Base-by-base conservation (phyloP, 2,888 invertebrate species). In the Caradrina clavipalpis region DNA sequence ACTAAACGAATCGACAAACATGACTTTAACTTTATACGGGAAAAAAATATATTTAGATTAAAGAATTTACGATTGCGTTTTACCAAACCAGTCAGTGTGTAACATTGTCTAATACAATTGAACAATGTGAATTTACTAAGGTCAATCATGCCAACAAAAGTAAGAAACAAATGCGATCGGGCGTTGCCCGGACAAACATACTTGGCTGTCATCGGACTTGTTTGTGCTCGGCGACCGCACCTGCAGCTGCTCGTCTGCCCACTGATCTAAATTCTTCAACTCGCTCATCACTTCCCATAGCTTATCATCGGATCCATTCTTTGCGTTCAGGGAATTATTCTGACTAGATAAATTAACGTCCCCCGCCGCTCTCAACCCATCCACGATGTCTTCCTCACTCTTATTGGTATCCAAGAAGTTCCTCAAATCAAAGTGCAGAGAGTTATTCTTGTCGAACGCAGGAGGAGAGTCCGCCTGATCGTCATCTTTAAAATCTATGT, bases 231-330 rank as follows among this genome's bases (percentile, higher is more conserved):
- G 83, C 35, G 93, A 91, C 69, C 88, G 90, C 49, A 81, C 80
- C 70, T 90, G 86, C 81, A 95, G 81, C 82, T 95, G 95, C 71
- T 95, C 95, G 68, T 95, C 95, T 0, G 95, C 95, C 95, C 95
- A 95, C 76, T 90, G 89, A 76, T 95, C 95, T 45, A 95, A 92
- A 76, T 90, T 90, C 65, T 93, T 93, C 81, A 96, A 75, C 80
- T 95, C 95, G 50, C 90, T 92, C 94, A 95, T 94, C 78, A 94
- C 94, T 74, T 95, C 95, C 91, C 91, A 92, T 49, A 95, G 85
- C 74, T 93, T 94, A 15, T 92, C 94, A 56, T 92, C 92, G 60
- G 86, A 88, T 21, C 88, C 90, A 57, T 89, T 86, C 63, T 87
- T 91, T 61, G 67, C 77, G 65, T 80, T 86, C n/a, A 78, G 82